Base-by-base conservation (phyloP, 2,797 vertebrate species). In the Enteromius mattozi region DNA sequence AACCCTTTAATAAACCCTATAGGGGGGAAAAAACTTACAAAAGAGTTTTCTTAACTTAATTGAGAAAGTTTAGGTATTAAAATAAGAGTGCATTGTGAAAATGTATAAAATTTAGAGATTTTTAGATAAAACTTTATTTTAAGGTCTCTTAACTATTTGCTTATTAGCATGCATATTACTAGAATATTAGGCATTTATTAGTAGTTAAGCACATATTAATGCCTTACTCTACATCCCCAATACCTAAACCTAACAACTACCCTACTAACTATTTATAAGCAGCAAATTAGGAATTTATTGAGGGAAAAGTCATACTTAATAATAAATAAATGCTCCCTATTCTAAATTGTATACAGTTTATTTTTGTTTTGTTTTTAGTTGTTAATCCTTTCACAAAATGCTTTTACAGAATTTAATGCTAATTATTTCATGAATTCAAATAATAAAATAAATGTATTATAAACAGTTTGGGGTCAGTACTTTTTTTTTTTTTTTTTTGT, bases 1-100 rank as follows among this genome's bases (percentile, higher is more conserved):
- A 59, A 81, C 16, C 35, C 47, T 51, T 63, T 33, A 71, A 35
- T 76, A 76, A 35, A 49, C 49, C 45, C 30, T 51, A 37, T 35
- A 13, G 54, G 19, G 75, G 27, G 0, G 0, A 0, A 2, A 27
- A 9, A 63, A 14, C 9, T 30, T 27, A 2, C 10, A 27, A 61
- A 45, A 79, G 9, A 14, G 13, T 17, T 45, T 16, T 42, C 16
- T 61, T 42, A 42, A 37, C 51, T 42, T 79, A 78, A 30, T n/a
- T 19, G 17, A 79, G 16, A 45, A 19, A 27, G 75, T 16, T 77
- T 61, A 3, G 21, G 21, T 56, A 24, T 77, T 47, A 61, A 61
- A 42, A 4, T 21, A 71, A 19, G 37, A 45, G 37, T 42, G 12
- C 1, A 42, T 16, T 17, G 30, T 66, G 21, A 51, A 21, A 19